These are phyloP conservation scores for Tetrao urogallus DNA, from an alignment of 2,113 vertebrate genomes.

Conservation along the genomic window DNA sequence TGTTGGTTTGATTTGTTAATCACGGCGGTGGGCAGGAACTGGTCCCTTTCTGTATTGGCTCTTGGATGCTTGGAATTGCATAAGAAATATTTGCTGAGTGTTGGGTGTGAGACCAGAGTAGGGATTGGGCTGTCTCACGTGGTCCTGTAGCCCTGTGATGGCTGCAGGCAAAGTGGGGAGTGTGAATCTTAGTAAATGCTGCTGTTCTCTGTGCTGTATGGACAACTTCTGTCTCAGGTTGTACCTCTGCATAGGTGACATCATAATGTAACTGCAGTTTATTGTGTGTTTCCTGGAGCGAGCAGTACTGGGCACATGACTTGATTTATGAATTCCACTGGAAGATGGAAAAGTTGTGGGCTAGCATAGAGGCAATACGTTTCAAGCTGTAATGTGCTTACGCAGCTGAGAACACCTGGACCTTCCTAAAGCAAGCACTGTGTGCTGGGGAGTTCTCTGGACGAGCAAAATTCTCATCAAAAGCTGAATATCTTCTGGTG, in stretches of 20 bases:
- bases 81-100: background rate
- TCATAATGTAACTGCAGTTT: background rate
- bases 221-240: background rate
- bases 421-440: background rate
- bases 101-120: background rate
- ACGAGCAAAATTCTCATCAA: background rate
- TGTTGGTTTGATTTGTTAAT: background rate
- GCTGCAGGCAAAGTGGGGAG: background rate
- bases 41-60: background rate
- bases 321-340: background rate
- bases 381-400: background rate
- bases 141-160: fast-evolving
- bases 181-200: background rate
- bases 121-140: background rate
- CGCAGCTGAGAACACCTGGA: background rate
- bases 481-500: background rate
- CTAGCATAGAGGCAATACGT: background rate
- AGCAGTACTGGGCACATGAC: background rate
- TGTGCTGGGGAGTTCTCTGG: background rate
- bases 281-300: background rate
- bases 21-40: background rate
- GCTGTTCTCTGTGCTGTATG: fast-evolving
- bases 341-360: background rate
- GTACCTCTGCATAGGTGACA: background rate
- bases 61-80: background rate